Conservation (phyloP, 1,140 invertebrate species). For the Eumeta japonica region DNA sequence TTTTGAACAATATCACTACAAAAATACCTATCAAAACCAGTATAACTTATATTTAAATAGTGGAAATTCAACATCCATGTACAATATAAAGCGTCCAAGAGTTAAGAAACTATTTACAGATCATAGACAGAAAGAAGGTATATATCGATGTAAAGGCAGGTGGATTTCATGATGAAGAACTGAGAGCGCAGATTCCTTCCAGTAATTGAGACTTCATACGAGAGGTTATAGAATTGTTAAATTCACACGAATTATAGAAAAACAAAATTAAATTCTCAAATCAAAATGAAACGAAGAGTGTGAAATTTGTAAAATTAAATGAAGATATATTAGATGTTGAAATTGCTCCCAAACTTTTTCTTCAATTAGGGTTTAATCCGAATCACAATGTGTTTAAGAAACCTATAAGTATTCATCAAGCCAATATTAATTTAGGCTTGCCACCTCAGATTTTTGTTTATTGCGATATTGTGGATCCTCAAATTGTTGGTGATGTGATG, state of each 20-base stretch:
- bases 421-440: slow-evolving; percentile 18
- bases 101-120: slow-evolving; percentile 16
- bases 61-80: slow-evolving; percentile 27
- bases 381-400: slow-evolving; percentile 13
- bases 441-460: slow-evolving; percentile 29
- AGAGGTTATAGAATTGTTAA: slow-evolving; percentile 11
- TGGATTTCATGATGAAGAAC: slow-evolving; percentile 8
- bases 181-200: slow-evolving; percentile 20
- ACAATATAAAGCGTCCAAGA: slow-evolving; percentile 22
- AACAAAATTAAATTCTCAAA: slow-evolving; percentile 10
- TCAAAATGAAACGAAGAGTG: slow-evolving; percentile 15
- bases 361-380: slow-evolving; percentile 17
- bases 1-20: slow-evolving; percentile 24
- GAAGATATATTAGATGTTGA: slow-evolving; percentile 7
- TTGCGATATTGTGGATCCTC: slow-evolving; percentile 26
- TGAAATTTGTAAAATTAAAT: slow-evolving; percentile 7
- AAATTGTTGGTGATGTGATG: slow-evolving; percentile 28
- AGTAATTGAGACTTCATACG: slow-evolving; percentile 17
- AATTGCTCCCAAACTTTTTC: slow-evolving; percentile 12
- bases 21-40: slow-evolving; percentile 23
- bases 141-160: slow-evolving; percentile 7
- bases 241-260: slow-evolving; percentile 3
- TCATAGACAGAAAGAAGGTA: slow-evolving; percentile 7
- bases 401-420: slow-evolving; percentile 13
- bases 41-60: slow-evolving; percentile 18